Evolutionary conservation across 2,888 invertebrate genomes (phyloP).

Genomic region (Agrilus cyanescens): DNA sequence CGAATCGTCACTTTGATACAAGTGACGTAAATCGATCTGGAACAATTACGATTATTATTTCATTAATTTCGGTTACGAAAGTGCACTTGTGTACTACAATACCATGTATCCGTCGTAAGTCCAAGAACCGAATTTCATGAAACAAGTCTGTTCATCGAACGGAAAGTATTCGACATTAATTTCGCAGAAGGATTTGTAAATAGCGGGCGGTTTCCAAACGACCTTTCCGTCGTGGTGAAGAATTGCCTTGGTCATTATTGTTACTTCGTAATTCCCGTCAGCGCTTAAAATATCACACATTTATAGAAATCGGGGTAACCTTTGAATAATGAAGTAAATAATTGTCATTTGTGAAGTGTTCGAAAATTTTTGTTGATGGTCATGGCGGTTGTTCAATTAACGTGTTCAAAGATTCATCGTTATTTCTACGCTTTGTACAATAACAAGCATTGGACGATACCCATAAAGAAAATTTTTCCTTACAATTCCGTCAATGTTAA

Average conservation of each 20-base stretch:
- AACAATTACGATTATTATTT: constrained; percentile 19
- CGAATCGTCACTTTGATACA: constrained; percentile 76
- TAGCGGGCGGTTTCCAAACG: constrained; percentile 95
- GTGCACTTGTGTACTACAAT: no score
- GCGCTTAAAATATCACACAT: constrained; percentile 50
- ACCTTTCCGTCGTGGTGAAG: constrained; percentile 88
- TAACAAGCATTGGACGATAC: no score
- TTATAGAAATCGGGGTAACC: background rate
- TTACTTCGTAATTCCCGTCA: constrained; percentile 96
- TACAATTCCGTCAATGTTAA: no score
- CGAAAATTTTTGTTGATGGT: no score
- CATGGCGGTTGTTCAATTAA: no score
- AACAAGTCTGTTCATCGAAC: constrained; percentile 89
- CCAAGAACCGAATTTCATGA: constrained; percentile 94
- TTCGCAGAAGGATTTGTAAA: constrained; percentile 95
- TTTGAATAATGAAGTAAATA: no score
- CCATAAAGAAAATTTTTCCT: no score
- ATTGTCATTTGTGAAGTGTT: no score
- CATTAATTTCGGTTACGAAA: no score
- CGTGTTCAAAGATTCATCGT: no score
- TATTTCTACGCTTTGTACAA: no score
- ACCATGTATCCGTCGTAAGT: constrained; percentile 92
- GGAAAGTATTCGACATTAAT: constrained; percentile 93
- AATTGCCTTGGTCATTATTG: constrained; percentile 95
- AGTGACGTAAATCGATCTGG: constrained; percentile 82